Base-by-base conservation (phyloP, 2,797 vertebrate genomes). In the Amblyraja radiata region DNA sequence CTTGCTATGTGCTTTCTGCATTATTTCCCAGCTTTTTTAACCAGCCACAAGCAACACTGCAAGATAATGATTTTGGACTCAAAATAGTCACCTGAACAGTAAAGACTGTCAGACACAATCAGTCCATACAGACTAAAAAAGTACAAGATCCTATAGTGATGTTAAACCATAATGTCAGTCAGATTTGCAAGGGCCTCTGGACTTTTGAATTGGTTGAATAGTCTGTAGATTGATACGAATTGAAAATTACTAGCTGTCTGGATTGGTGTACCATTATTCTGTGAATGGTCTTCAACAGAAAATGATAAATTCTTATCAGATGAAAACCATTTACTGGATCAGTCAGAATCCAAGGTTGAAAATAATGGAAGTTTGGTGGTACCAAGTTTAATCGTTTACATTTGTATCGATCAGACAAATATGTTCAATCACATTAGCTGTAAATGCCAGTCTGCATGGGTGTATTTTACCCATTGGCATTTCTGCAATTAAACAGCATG, bases 61-160 rank as follows among this genome's bases (percentile, higher is more conserved):
- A 92, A 76, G 36, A 92, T 76, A 76, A 58, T 92, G 68, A 74
- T 39, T 92, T 23, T 28, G 6, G 25, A 39, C 39, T 23, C 71
- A 46, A 92, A 73, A 92, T 74, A 71, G 11, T 92, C 23, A 54
- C 39, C 39, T n/a, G 90, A 92, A 76, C 58, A 90, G 90, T 39
- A 63, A 92, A 74, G 68, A 92, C 90, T 92, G 90, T 92, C 90
- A 92, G 90, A 76, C 39, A 92, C 14, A 76, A 92, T 92, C 90
- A 92, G 90, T 14, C 39, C 90, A 92, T 58, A 92, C 71, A 25
- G 39, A 74, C 71, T 28, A 76, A 71, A 92, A 76, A 76, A 92
- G 90, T 92, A 92, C 90, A 92, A 92, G 90, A 74, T 39, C 39
- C 90, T 76, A 92, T 58, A 92, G 90, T 76, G 90, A 92, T 92